Conservation (phyloP, 2,113 vertebrate genomes). For the Istiophorus platypterus region DNA sequence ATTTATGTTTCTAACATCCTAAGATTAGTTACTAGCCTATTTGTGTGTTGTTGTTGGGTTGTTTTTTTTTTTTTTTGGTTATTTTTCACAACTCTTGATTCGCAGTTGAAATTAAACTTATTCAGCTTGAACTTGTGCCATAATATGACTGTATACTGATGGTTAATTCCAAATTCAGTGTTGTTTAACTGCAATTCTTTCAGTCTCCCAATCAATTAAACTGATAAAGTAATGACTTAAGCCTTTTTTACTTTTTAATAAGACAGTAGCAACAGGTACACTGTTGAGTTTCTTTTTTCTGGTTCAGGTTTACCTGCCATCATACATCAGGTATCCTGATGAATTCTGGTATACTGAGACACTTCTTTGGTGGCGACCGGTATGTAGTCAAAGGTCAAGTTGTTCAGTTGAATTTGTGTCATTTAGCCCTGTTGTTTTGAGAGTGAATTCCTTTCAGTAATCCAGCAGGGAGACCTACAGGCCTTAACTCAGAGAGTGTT, state of each 20-base stretch:
- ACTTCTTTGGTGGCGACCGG: neutral
- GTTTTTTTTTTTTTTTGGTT: no score
- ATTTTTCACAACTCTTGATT: neutral
- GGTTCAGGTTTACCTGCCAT: neutral
- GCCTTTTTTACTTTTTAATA: no score
- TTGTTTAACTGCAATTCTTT: neutral
- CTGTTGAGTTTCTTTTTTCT: no score
- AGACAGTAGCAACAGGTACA: no score
- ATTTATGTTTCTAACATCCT: neutral
- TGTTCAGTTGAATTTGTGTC: neutral
- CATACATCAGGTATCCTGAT: neutral
- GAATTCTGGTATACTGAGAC: neutral
- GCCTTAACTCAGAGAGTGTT: conserved; percentile 18
- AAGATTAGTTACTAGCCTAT: neutral
- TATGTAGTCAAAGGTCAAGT: conserved; percentile 18
- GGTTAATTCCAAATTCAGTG: neutral
- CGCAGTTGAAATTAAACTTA: neutral
- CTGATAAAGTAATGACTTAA: neutral
- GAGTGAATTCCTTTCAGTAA: conserved; percentile 24
- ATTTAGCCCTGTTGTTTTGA: conserved; percentile 2
- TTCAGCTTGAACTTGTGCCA: neutral
- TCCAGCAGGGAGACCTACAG: conserved; percentile 27
- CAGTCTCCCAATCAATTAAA: conserved; percentile 17
- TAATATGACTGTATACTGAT: neutral
- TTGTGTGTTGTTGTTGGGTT: conserved; percentile 17